A percentile compares a stretch with the other conserved stretches of the same genome.
Evolutionary conservation across 2,113 vertebrate species (phyloP).

Genomic region (Acanthochromis polyacanthus): DNA sequence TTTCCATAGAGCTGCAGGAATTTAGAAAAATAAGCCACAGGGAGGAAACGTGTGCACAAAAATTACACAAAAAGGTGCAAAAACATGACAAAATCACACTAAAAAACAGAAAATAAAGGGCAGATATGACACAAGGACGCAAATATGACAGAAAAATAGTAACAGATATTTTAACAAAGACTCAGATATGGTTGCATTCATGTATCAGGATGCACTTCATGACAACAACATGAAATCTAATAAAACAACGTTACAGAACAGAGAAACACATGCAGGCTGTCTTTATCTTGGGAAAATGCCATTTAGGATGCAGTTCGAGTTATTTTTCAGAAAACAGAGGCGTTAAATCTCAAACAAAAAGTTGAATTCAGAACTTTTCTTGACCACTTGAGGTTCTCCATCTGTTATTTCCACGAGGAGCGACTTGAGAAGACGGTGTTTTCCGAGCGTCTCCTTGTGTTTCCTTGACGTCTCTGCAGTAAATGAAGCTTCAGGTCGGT

Average conservation of each 20-base stretch:
- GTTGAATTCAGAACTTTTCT: slow-evolving; percentile 6
- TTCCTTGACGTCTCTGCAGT: slow-evolving; percentile 7
- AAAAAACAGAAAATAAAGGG: too few relatives aligned
- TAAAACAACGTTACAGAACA: neutral
- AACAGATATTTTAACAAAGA: too few relatives aligned
- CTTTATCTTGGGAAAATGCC: neutral
- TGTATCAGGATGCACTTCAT: neutral
- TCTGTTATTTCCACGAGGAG: neutral
- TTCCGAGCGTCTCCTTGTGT: slow-evolving; percentile 25
- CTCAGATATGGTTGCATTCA: neutral
- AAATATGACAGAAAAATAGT: too few relatives aligned
- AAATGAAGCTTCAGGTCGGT: slow-evolving; percentile 37
- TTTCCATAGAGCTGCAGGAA: too few relatives aligned
- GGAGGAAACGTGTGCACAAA: too few relatives aligned
- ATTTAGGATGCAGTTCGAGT: neutral
- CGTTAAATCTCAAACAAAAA: too few relatives aligned
- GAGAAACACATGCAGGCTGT: neutral
- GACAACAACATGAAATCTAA: neutral
- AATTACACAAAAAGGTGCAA: too few relatives aligned
- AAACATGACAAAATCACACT: too few relatives aligned
- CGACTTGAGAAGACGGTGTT: neutral
- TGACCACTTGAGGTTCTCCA: neutral
- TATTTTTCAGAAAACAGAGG: too few relatives aligned
- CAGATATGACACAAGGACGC: too few relatives aligned
- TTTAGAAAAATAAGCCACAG: too few relatives aligned